These are phyloP conservation scores for Elanus axillaris DNA, from an alignment of 2,113 vertebrate species.

Conservation along the genomic window DNA sequence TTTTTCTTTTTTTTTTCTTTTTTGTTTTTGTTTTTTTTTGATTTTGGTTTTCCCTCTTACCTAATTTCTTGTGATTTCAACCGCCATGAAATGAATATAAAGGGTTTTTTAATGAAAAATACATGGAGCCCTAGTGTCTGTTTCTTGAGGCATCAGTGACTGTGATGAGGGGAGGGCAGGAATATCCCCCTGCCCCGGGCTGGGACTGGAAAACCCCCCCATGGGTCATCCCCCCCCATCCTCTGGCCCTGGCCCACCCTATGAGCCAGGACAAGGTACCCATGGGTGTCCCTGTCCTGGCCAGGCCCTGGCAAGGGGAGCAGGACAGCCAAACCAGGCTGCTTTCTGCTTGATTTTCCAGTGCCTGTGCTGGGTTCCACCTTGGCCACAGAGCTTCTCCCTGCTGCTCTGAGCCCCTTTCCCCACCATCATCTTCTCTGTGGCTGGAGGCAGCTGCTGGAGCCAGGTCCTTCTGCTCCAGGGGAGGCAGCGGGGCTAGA, in stretches of 20 bases:
- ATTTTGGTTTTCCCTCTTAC: neutral
- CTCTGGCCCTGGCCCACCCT: neutral
- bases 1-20: neutral
- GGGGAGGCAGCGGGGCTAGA: neutral
- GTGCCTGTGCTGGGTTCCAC: neutral
- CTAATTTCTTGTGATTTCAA: conserved; percentile 73
- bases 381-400: neutral
- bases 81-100: conserved; percentile 74
- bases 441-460: neutral
- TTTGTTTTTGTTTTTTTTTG: neutral
- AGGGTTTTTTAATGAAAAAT: conserved; percentile 78
- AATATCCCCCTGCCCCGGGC: neutral
- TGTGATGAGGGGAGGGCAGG: neutral
- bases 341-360: neutral
- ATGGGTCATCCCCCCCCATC: accelerated
- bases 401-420: neutral
- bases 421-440: neutral
- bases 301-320: accelerated
- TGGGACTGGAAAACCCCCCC: neutral
- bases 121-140: neutral
- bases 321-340: accelerated
- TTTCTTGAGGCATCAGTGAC: conserved; percentile 10
- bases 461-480: neutral
- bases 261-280: neutral
- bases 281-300: neutral